Evolutionary conservation across 1,140 invertebrate genomes (phyloP).

Genomic region (Halesus radiatus): DNA sequence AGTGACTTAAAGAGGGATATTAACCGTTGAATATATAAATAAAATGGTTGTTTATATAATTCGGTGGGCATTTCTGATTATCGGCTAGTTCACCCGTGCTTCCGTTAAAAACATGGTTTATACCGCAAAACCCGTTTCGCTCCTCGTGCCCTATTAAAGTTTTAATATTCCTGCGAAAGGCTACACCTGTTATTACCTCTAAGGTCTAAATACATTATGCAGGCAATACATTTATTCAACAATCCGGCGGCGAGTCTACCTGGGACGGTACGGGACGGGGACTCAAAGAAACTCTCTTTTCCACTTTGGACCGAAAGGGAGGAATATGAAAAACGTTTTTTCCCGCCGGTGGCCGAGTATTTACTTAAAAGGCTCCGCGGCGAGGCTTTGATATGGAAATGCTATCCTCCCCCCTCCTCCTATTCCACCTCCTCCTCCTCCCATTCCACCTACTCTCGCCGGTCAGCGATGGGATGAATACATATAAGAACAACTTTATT

Average conservation of each 20-base stretch:
- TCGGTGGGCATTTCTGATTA: neutral
- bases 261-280: conserved; percentile 3
- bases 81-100: neutral
- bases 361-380: conserved; percentile 54
- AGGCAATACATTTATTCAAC: conserved; percentile 44
- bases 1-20: no score
- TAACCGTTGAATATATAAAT: neutral
- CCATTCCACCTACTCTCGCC: neutral
- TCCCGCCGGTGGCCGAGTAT: conserved; percentile 49
- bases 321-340: conserved; percentile 54
- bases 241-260: conserved; percentile 28
- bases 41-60: neutral
- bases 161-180: conserved; percentile 43
- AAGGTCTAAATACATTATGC: conserved; percentile 37
- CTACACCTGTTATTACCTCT: conserved; percentile 41
- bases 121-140: conserved; percentile 25
- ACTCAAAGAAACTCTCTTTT: conserved; percentile 52
- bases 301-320: conserved; percentile 40
- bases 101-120: conserved; percentile 21
- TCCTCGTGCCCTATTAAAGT: conserved; percentile 17
- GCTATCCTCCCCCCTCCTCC: neutral
- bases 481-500: conserved; percentile 36
- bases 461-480: conserved; percentile 42
- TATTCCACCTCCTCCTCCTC: no score
- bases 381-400: conserved; percentile 55